Evolutionary conservation across 2,113 vertebrate genomes (phyloP).

Genomic region (Vireo altiloquus): DNA sequence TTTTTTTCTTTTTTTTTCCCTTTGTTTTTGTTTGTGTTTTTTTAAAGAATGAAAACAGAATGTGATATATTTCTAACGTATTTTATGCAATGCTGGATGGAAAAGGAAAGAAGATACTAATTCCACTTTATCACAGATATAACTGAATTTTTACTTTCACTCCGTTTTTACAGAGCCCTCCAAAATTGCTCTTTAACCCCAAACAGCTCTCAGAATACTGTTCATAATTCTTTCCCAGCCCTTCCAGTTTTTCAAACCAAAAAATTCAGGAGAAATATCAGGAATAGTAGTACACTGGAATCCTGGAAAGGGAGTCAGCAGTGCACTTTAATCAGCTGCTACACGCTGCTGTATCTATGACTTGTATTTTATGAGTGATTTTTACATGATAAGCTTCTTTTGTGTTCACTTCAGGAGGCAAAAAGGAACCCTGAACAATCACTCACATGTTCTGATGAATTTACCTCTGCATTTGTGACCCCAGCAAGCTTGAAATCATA

Average conservation of each 20-base stretch:
- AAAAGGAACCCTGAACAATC: not conserved
- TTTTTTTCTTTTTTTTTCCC: fast-evolving
- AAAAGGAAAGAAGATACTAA: not conserved
- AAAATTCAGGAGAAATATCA: not conserved
- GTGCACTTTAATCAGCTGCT: not conserved
- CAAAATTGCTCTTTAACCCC: not conserved
- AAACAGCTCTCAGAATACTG: not conserved
- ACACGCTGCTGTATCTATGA: not conserved
- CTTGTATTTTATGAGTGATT: not conserved
- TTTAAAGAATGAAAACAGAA: not conserved
- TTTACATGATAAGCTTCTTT: not conserved
- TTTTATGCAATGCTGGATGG: not conserved
- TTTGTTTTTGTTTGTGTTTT: not conserved
- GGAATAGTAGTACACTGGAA: not conserved
- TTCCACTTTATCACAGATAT: not conserved
- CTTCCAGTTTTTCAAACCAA: not conserved
- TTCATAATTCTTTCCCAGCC: not conserved
- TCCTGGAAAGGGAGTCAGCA: not conserved
- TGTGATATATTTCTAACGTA: not conserved
- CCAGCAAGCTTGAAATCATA: not conserved
- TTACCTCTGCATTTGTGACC: not conserved
- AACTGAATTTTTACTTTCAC: not conserved
- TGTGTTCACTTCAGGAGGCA: not conserved
- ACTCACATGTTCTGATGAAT: not conserved
- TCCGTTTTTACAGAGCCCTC: not conserved